A percentile compares a stretch with the other conserved stretches of the same genome.
Evolutionary conservation across 64 coral and sea anemone species (phyloP).

Genomic region (Anthopleura sola): DNA sequence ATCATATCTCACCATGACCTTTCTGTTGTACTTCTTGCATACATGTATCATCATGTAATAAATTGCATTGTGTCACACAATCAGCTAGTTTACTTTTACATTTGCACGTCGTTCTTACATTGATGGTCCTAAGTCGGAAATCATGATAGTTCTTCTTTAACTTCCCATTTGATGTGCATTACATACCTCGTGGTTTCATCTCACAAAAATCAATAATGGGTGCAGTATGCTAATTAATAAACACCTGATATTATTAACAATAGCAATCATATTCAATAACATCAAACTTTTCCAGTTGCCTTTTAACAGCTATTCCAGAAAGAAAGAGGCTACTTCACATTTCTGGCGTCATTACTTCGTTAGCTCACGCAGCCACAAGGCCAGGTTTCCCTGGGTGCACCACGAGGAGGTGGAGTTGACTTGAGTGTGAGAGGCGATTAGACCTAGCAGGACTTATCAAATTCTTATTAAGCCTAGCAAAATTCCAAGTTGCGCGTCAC

Average conservation of each 20-base stretch:
- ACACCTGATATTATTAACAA: no score
- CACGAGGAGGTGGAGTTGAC: conserved; percentile 34
- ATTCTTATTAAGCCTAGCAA: conserved; percentile 15
- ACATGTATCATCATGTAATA: neutral
- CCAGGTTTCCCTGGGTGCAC: conserved; percentile 32
- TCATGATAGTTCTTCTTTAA: no score
- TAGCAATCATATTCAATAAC: no score
- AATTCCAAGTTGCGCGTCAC: conserved; percentile 8
- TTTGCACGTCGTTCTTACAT: conserved; percentile 3
- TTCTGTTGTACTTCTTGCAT: neutral
- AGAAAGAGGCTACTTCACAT: conserved; percentile 13
- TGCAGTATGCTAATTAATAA: no score
- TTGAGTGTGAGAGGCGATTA: conserved; percentile 42
- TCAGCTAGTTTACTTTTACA: conserved; percentile 10
- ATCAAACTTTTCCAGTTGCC: no score
- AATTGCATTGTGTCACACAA: neutral
- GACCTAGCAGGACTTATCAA: conserved; percentile 14
- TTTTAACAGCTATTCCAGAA: neutral
- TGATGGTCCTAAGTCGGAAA: neutral
- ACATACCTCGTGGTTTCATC: no score
- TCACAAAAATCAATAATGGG: no score
- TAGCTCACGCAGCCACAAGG: neutral
- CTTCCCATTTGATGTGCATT: no score
- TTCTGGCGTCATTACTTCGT: neutral
- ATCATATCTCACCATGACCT: conserved; percentile 8